These are phyloP conservation scores for Xestoiulus laeticollis DNA, from an alignment of 2,888 invertebrate species.

Conservation along the genomic window DNA sequence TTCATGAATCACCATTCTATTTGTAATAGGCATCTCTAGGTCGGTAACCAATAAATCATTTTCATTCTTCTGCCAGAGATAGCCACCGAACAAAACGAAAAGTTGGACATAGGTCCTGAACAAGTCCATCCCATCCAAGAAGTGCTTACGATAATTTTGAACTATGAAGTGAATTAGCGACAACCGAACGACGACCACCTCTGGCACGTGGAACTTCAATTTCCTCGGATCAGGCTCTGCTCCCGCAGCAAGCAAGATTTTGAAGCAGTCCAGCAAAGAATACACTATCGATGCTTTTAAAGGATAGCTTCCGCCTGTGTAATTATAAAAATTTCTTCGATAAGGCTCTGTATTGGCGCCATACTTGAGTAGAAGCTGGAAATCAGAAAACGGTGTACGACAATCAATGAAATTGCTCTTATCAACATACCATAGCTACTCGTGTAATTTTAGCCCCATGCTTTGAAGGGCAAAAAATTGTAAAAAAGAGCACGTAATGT, in stretches of 20 bases:
- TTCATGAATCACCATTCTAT: slow-evolving; percentile 39
- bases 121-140: too few relatives aligned
- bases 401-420: slow-evolving; percentile 24
- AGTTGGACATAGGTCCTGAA: slow-evolving; percentile 15
- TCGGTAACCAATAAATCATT: slow-evolving; percentile 45
- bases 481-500: too few relatives aligned
- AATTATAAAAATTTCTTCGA: neutral
- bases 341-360: slow-evolving; percentile 54
- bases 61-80: slow-evolving; percentile 54
- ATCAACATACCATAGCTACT: too few relatives aligned
- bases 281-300: slow-evolving; percentile 52
- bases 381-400: neutral
- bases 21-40: neutral
- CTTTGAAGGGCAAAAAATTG: too few relatives aligned
- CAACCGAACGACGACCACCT: slow-evolving; percentile 30
- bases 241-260: slow-evolving; percentile 43
- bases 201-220: neutral
- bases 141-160: neutral
- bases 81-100: slow-evolving; percentile 52
- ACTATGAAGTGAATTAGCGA: slow-evolving; percentile 51
- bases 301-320: slow-evolving; percentile 44
- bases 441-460: too few relatives aligned
- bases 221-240: slow-evolving; percentile 49
- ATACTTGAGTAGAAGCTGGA: slow-evolving; percentile 53
- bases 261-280: slow-evolving; percentile 41